A percentile compares a stretch with the other conserved stretches of the same genome.
phyloP scores from a whole-genome alignment of 1,140 invertebrate genomes.

The Myzus persicae region DNA sequence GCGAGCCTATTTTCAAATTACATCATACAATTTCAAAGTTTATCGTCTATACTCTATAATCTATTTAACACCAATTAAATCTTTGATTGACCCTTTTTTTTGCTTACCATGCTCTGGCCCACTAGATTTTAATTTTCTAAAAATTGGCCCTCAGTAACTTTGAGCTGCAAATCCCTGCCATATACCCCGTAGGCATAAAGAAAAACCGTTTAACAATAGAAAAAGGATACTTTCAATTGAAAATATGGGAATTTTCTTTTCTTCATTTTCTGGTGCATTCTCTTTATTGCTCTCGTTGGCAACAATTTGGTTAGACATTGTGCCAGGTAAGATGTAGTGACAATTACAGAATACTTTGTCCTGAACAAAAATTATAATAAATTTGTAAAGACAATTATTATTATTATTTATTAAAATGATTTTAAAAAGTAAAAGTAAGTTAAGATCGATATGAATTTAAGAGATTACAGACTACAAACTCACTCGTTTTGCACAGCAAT shows the following conservation, averaged over 20 bases:
- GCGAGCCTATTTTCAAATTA: no score
- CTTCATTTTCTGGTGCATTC: conserved; percentile 39
- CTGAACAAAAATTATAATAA: background rate
- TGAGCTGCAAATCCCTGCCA: no score
- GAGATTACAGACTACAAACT: background rate
- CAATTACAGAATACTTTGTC: background rate
- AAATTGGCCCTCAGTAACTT: no score
- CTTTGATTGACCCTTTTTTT: no score
- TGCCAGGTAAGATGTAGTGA: background rate
- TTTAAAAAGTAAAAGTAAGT: background rate
- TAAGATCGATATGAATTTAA: background rate
- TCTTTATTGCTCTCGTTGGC: conserved; percentile 22
- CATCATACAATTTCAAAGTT: no score
- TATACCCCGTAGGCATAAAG: background rate
- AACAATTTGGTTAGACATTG: conserved; percentile 18
- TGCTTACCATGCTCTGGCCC: no score
- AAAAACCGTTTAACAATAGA: background rate
- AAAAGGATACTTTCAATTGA: conserved; percentile 51
- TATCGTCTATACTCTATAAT: no score
- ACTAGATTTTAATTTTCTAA: no score
- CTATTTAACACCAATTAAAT: no score
- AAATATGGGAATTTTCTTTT: conserved; percentile 49
- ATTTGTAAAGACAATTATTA: background rate
- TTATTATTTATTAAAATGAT: background rate
- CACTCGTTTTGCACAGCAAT: background rate